These are phyloP conservation scores for Hylaea fasciaria DNA, from an alignment of 2,888 invertebrate species.

Conservation along the genomic window DNA sequence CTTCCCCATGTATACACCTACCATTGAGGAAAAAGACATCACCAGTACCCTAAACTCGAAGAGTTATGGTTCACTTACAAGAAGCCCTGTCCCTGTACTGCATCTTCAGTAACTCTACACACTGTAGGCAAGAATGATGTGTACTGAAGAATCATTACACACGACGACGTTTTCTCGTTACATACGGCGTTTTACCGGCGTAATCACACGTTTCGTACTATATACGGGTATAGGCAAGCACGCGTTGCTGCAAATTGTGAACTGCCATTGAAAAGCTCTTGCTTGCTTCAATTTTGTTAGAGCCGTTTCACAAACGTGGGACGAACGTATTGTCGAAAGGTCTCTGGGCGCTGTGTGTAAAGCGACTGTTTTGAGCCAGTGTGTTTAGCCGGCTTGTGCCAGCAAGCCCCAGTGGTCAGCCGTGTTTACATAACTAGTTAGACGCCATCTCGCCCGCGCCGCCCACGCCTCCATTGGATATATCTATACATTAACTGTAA, in stretches of 20 bases:
- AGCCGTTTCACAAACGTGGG: too few species aligned
- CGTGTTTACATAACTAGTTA: constrained; percentile 81
- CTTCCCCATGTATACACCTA: background rate
- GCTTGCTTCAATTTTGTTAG: too few species aligned
- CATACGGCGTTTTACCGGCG: too few species aligned
- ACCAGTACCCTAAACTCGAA: background rate
- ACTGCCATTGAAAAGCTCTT: too few species aligned
- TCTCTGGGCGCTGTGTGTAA: too few species aligned
- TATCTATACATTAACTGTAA: constrained; percentile 68
- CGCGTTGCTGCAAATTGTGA: too few species aligned
- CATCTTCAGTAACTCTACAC: background rate
- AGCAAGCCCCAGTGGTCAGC: constrained; percentile 62
- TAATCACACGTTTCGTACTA: too few species aligned
- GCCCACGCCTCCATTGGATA: constrained; percentile 71
- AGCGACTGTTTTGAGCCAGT: constrained; percentile 46
- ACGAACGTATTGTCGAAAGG: too few species aligned
- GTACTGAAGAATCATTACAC: constrained; percentile 49
- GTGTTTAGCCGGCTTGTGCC: constrained; percentile 57
- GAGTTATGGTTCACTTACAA: constrained; percentile 16
- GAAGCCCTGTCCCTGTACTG: constrained; percentile 7
- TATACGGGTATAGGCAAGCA: too few species aligned
- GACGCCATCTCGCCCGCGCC: constrained; percentile 58
- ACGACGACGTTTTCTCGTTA: too few species aligned
- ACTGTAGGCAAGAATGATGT: constrained; percentile 59
- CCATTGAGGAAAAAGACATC: background rate